Evolutionary conservation across 2,888 invertebrate species (phyloP), one percentile per base, ranked within the genome.

Genomic region (Heteropelma amictum): DNA sequence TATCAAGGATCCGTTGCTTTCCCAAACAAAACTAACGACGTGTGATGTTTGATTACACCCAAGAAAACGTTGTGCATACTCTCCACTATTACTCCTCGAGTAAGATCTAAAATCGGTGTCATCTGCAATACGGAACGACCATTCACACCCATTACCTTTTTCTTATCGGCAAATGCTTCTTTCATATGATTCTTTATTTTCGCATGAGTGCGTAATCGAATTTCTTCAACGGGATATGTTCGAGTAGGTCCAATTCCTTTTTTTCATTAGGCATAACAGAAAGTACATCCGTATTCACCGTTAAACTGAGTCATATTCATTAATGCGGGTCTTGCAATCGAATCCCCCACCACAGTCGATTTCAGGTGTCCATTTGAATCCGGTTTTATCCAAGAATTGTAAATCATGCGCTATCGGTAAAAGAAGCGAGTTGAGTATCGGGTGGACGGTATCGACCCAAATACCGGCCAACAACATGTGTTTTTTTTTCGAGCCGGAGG

Each of bases 241-340:
- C 38, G 12, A n/a, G 12, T 5, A 3, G 12, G 12, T 40, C 26
- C 71, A 61, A n/a, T n/a, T n/a, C 17, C 47, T 7, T 35, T 73
- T 54, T 23, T 67, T 40, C 38, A 12, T n/a, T n/a, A 4, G 1
- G 60, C 61, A 12, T 35, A 64, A 21, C 76, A 77, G 49, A 73
- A 69, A 1, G 65, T 65, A 33, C 72, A 77, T 12, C 71, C 71
- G 58, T 63, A 54, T 47, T 19, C 51, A 1, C 71, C 77, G 49
- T 77, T 77, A n/a, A 23, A 77, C 21, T 71, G 70, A 5, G 23
- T 73, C 73, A 77, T 77, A 0, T 42, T 28, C 7, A 77, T 17
- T 10, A 73, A 10, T n/a, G 33, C 28, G 40, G 67, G 26, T 40
- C 77, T 17, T 30, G 73, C 73, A 17, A 45, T 60, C 14, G 77